These are phyloP conservation scores for Volucella bombylans DNA, from an alignment of 2,888 invertebrate genomes.

Conservation along the genomic window DNA sequence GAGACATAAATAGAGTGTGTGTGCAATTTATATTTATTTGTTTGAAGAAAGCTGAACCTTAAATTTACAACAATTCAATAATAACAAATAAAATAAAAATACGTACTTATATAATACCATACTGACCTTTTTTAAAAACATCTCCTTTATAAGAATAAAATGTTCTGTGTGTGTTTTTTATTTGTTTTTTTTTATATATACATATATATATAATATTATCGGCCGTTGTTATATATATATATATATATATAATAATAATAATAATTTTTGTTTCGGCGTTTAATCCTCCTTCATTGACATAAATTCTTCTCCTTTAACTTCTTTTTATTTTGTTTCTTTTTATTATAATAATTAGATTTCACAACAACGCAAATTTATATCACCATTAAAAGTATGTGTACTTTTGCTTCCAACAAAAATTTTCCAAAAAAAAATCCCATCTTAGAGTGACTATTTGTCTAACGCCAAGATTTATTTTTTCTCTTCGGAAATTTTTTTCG, in stretches of 20 bases:
- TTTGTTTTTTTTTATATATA: not conserved
- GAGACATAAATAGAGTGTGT: too few relatives aligned
- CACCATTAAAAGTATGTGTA: not conserved
- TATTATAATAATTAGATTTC: slow-evolving; percentile 3
- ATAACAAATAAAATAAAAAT: too few relatives aligned
- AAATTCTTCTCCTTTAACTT: not conserved
- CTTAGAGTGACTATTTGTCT: slow-evolving; percentile 58
- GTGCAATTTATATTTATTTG: too few relatives aligned
- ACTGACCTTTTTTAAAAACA: slow-evolving; percentile 32
- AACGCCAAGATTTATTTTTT: not conserved
- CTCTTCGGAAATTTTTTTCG: not conserved
- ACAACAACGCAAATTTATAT: slow-evolving; percentile 22
- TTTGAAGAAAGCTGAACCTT: too few relatives aligned
- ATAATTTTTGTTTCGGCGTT: not conserved
- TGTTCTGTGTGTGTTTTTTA: too few relatives aligned
- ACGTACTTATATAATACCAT: not conserved
- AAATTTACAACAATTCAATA: too few relatives aligned
- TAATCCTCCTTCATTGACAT: slow-evolving; percentile 3
- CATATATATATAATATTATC: not conserved
- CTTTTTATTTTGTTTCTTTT: slow-evolving; percentile 5
- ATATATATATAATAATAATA: too few relatives aligned
- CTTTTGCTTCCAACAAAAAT: not conserved
- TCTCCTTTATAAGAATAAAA: slow-evolving; percentile 7
- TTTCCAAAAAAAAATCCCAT: slow-evolving; percentile 57
- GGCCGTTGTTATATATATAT: not conserved